phyloP scores from a whole-genome alignment of 2,888 invertebrate genomes.

The Ariolimax columbianus region DNA sequence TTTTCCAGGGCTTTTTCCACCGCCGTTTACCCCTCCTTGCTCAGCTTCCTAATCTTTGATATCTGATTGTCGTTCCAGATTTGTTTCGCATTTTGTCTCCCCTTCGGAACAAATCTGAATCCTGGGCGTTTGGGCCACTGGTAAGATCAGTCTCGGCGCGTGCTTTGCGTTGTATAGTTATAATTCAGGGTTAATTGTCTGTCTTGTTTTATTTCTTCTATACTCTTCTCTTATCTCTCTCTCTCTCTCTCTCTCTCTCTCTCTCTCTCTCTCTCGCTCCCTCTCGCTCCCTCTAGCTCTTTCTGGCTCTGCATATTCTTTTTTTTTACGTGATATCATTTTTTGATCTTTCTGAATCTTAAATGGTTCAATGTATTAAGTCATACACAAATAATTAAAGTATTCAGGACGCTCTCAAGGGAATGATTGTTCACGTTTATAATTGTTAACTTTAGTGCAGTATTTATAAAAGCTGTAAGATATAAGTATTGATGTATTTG shows the following conservation, averaged over 20 bases:
- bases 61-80: constrained; percentile 39
- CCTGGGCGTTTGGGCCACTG: neutral
- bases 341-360: neutral
- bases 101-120: constrained; percentile 10
- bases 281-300: no score
- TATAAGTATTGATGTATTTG: no score
- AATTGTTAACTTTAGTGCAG: no score
- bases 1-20: neutral
- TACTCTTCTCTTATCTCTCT: no score
- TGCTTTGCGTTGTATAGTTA: constrained; percentile 22
- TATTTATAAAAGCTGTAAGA: no score
- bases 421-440: no score
- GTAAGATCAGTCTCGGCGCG: constrained; percentile 19
- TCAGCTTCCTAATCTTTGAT: constrained; percentile 16
- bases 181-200: constrained; percentile 37
- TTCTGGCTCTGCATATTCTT: no score
- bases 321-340: neutral
- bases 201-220: neutral
- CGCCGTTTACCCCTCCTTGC: neutral
- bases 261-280: no score
- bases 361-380: no score
- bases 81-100: constrained; percentile 28
- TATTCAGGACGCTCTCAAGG: no score
- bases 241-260: neutral
- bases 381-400: no score